phyloP scores from a whole-genome alignment of 2,113 vertebrate genomes.

The Heloderma charlesbogerti region DNA sequence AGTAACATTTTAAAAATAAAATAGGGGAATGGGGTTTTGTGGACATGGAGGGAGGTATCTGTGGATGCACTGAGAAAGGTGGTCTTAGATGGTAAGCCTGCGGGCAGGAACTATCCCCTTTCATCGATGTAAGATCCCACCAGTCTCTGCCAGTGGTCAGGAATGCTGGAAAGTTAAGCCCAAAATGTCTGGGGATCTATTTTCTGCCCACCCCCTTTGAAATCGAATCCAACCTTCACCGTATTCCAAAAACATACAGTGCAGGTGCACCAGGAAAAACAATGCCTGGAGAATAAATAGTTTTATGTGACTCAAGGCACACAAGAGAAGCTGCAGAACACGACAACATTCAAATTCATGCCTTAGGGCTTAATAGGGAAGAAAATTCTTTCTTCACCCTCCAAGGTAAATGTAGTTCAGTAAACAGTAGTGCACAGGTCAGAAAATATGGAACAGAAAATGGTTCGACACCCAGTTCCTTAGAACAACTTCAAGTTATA shows the following conservation, averaged over 20 bases:
- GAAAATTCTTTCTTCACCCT: neutral
- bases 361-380: neutral
- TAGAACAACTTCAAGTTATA: neutral
- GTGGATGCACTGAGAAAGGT: neutral
- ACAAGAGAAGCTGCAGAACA: neutral
- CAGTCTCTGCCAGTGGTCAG: neutral
- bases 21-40: neutral
- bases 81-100: neutral
- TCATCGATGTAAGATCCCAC: neutral
- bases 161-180: no score
- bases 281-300: neutral
- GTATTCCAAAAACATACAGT: no score
- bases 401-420: neutral
- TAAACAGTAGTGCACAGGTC: neutral
- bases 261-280: neutral
- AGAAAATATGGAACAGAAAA: neutral
- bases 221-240: neutral
- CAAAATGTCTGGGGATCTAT: no score
- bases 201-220: no score
- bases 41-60: neutral
- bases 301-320: neutral
- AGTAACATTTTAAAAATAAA: neutral
- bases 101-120: neutral
- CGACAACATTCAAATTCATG: neutral
- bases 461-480: neutral